Evolutionary conservation across 2,797 vertebrate species (phyloP), one percentile per base, ranked within the genome.

Genomic region (Eutrigla gurnardus): DNA sequence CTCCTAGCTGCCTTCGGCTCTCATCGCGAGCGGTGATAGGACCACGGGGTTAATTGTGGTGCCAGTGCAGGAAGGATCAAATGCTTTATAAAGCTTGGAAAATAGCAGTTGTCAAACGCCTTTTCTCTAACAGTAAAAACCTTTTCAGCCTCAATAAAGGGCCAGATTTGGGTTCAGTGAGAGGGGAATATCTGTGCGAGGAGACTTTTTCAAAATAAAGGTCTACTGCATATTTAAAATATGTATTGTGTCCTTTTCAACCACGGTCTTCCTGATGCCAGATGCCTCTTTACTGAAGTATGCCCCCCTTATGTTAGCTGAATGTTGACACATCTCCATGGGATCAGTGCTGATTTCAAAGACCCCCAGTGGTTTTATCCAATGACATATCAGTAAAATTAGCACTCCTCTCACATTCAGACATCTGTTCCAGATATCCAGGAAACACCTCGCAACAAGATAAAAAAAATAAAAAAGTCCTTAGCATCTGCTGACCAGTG

Each of bases 21-120:
- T 74, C 68, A 72, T 83, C 70, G 53, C 36, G 54, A 75, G 64
- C 63, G 50, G 25, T 72, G 82, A 80, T 81, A 77, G 63, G 62
- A 78, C 70, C 70, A 15, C 43, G 33, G 61, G 88, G 78, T 89
- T 87, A 90, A 88, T 86, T 83, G 69, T 81, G 52, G 69, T 71
- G 50, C 52, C 59, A 52, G 53, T 13, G 42, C 55, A 67, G 63
- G 47, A 60, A 67, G 43, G 67, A 79, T 61, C 59, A 75, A 71
- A 82, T 43, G 59, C 42, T 72, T 69, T 18, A 49, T 75, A 53
- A 40, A 71, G 33, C 61, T 75, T 5, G 25, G 33, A 82, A 83
- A 83, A 62, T 47, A 70, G 42, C 13, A 65, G 58, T 63, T 74
- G 61, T 84, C 53, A 62, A 55, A 80, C 9, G 0, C 32, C 49